Evolutionary conservation across 2,888 invertebrate species (phyloP).

Genomic region (Serrognathus titanus): DNA sequence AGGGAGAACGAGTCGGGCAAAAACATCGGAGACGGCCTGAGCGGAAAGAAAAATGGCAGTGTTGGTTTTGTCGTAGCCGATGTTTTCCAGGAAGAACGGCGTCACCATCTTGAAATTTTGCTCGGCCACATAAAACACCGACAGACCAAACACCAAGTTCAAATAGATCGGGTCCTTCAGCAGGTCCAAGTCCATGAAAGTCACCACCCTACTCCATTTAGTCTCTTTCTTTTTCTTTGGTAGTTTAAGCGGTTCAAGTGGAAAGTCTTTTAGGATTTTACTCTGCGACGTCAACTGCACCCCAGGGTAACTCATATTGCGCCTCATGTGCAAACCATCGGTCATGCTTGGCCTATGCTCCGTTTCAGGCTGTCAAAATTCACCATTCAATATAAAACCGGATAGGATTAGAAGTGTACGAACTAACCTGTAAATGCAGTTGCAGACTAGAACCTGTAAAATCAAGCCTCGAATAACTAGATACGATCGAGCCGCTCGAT

Average conservation of each 20-base stretch:
- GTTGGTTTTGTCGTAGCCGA: slow-evolving; percentile 63
- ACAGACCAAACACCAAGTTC: slow-evolving; percentile 68
- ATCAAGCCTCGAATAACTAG: slow-evolving; percentile 70
- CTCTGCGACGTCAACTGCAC: slow-evolving; percentile 40
- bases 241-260: slow-evolving; percentile 30
- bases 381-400: background rate
- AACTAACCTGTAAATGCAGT: slow-evolving; percentile 57
- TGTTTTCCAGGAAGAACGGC: slow-evolving; percentile 63
- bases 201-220: slow-evolving; percentile 51
- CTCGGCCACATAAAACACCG: slow-evolving; percentile 72
- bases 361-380: slow-evolving; percentile 3
- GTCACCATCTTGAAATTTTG: slow-evolving; percentile 73
- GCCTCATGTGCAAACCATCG: slow-evolving; percentile 36
- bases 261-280: slow-evolving; percentile 36
- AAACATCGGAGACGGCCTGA: slow-evolving; percentile 71
- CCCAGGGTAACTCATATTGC: slow-evolving; percentile 48
- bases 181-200: slow-evolving; percentile 68
- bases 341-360: slow-evolving; percentile 19
- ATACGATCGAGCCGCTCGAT: slow-evolving; percentile 61
- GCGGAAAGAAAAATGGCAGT: slow-evolving; percentile 72
- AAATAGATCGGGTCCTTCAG: slow-evolving; percentile 70
- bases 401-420: no score
- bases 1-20: slow-evolving; percentile 69
- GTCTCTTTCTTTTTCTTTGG: slow-evolving; percentile 35
- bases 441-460: slow-evolving; percentile 72